Conservation (phyloP, 2,113 vertebrate genomes). For the Ifrita kowaldi region DNA sequence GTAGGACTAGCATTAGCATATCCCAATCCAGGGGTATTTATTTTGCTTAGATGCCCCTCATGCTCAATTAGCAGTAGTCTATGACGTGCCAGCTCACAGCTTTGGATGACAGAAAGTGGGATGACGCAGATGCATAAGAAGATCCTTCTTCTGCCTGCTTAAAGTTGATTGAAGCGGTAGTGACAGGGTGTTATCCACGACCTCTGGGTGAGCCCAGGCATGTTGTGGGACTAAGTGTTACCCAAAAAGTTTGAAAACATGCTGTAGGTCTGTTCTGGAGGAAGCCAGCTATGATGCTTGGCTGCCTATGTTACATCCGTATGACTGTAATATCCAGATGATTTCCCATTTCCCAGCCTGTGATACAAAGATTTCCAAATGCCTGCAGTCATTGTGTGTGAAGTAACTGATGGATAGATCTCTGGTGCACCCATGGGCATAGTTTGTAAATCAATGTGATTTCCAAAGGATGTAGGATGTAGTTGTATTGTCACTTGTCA, state of each 20-base stretch:
- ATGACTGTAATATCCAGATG: background rate
- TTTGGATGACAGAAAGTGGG: background rate
- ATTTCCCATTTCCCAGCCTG: background rate
- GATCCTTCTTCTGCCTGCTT: background rate
- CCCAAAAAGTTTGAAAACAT: background rate
- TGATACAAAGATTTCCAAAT: background rate
- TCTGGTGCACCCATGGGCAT: background rate
- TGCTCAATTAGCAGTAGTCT: background rate
- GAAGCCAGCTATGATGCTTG: background rate
- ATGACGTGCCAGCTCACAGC: background rate
- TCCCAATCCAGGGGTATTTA: background rate
- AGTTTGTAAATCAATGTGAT: background rate
- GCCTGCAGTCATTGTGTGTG: background rate
- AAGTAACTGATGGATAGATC: background rate
- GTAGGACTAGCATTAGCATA: background rate
- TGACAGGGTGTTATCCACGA: background rate
- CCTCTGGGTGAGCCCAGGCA: accelerated
- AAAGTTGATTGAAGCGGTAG: background rate
- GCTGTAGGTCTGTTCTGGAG: background rate
- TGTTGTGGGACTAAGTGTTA: background rate
- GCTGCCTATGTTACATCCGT: background rate
- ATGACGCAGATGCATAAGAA: background rate
- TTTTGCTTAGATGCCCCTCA: background rate
- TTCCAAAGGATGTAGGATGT: background rate
- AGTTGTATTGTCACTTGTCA: background rate